Evolutionary conservation across 1,140 invertebrate genomes (phyloP).

Genomic region (Brachionus calyciflorus): DNA sequence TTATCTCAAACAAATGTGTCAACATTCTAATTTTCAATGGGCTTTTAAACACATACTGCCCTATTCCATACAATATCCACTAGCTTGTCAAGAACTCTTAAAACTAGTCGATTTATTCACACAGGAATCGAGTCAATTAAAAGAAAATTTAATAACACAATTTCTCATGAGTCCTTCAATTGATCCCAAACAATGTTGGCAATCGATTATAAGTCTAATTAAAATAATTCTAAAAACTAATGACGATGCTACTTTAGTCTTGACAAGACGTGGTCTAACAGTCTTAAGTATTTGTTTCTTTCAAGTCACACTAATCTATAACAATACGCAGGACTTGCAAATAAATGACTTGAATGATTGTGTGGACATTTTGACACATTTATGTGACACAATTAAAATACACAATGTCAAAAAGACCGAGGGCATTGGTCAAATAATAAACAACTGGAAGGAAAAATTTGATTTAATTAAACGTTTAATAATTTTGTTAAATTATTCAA

Average conservation of each 20-base stretch:
- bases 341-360: not conserved
- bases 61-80: not conserved
- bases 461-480: conserved; percentile 22
- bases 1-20: not conserved
- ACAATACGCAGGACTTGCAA: not conserved
- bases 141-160: not conserved
- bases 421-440: not conserved
- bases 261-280: conserved; percentile 7
- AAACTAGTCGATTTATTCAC: not conserved
- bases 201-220: not conserved
- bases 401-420: not conserved
- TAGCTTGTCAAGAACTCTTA: not conserved
- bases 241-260: not conserved
- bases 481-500: not conserved
- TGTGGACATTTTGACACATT: not conserved
- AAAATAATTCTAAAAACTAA: not conserved
- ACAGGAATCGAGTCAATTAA: not conserved
- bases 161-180: conserved; percentile 1
- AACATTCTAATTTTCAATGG: not conserved
- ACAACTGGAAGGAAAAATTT: conserved; percentile 44
- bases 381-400: not conserved
- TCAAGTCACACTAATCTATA: not conserved
- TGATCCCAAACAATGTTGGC: not conserved
- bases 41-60: conserved; percentile 39
- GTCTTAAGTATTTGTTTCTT: not conserved